These are phyloP conservation scores for Hirundichthys speculiger DNA, from an alignment of 2,113 vertebrate species.

Conservation along the genomic window DNA sequence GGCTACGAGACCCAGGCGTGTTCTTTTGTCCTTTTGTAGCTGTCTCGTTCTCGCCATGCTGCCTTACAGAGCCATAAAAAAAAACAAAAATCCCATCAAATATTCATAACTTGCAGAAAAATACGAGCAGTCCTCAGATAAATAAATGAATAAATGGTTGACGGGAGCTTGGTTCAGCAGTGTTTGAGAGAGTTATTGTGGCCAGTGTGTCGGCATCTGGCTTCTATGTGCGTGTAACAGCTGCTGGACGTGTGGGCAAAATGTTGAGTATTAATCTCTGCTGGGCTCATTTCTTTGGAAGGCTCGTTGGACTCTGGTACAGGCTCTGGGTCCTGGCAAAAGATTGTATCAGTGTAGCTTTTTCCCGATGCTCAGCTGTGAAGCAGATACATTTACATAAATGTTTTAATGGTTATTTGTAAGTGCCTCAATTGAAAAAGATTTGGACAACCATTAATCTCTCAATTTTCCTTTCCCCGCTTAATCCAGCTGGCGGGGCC, in stretches of 20 bases:
- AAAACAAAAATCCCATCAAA: too few species aligned
- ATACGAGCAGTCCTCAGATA: constrained; percentile 17
- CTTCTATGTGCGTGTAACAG: constrained; percentile 20
- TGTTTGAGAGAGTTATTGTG: constrained; percentile 9
- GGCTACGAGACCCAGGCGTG: too few species aligned
- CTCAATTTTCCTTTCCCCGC: too few species aligned
- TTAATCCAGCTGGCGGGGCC: too few species aligned
- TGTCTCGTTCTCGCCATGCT: neutral
- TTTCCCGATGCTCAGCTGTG: too few species aligned
- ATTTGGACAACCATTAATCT: neutral
- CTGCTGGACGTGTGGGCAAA: constrained; percentile 19
- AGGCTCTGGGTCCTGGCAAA: neutral
- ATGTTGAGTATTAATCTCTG: constrained; percentile 3
- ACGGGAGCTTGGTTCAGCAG: constrained; percentile 1
- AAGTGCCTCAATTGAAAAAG: too few species aligned
- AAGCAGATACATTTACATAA: neutral
- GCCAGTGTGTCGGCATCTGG: constrained; percentile 34
- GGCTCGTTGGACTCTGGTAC: constrained; percentile 8
- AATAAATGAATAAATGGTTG: constrained; percentile 7
- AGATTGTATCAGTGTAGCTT: neutral
- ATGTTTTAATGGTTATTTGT: too few species aligned
- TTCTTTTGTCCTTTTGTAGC: too few species aligned
- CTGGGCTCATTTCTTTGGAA: constrained; percentile 3
- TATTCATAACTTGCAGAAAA: constrained; percentile 13
- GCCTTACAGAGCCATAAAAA: too few species aligned